Evolutionary conservation across 2,113 vertebrate genomes (phyloP), one percentile per base, ranked within the genome.

Genomic region (Cyprichromis sp.): DNA sequence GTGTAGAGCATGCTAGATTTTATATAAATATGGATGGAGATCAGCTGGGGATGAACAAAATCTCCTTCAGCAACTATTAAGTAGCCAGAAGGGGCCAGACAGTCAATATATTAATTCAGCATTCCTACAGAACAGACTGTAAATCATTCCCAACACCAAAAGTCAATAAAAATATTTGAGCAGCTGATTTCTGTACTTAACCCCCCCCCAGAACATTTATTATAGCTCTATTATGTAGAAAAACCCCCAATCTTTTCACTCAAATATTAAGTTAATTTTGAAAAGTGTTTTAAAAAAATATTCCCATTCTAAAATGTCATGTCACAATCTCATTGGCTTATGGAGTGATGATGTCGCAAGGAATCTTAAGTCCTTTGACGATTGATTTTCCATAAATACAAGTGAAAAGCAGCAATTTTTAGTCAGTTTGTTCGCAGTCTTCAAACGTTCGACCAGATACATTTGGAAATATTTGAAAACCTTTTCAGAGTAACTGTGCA

Each of bases 381-480:
- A 61, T 61, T 61, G 29, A 61, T 61, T 61, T 34, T 31, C 57
- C 29, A 61, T 61, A 61, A 61, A 61, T 61, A 34, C 16, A 34
- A 10, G 57, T 34, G 2, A 61, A 34, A 61, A 19, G 57, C 29
- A 61, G 57, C 16, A 19, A 61, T 1, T 61, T 61, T 61, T 61
- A 34, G 16, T 34, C 57, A 61, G 57, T 19, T 61, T 61, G 57
- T 61, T 61, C 1, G 1, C 57, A 61, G 59, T 11, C 59, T 63
- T 63, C 29, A 63, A 19, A 36, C 1, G 4, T 63, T 63, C 9
- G 6, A 63, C 29, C 9, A 63, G 59, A 36, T 34, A 63, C 59
- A 63, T 63, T 63, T 36, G 59, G 59, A 63, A 63, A 63, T 63
- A 36, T 63, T 63, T 63, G 59, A 6, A 63, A 63, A 63, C 59